Evolutionary conservation across 1,140 invertebrate genomes (phyloP).

Genomic region (Drosophila ambigua): DNA sequence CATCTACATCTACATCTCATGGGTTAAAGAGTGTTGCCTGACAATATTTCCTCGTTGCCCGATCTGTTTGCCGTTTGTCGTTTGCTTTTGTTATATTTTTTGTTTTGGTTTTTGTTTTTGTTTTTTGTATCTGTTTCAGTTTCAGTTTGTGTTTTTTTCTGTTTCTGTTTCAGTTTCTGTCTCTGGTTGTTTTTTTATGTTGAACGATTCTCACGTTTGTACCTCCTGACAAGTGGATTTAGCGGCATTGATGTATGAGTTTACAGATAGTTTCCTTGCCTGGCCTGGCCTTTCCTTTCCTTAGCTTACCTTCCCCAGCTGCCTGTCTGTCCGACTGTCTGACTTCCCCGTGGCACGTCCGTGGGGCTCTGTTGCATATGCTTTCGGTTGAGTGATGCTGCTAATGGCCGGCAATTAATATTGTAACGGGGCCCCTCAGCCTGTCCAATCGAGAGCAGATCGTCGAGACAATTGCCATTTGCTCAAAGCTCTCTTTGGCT

Average conservation of each 20-base stretch:
- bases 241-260: constrained; percentile 80
- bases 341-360: no score
- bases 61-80: constrained; percentile 70
- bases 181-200: constrained; percentile 15
- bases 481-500: constrained; percentile 12
- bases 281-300: constrained; percentile 44
- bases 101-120: constrained; percentile 13
- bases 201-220: constrained; percentile 78
- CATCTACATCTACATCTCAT: constrained; percentile 26
- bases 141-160: constrained; percentile 33
- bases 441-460: constrained; percentile 11
- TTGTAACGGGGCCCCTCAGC: constrained; percentile 34
- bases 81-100: constrained; percentile 44
- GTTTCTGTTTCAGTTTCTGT: constrained; percentile 21
- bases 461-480: constrained; percentile 15
- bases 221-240: constrained; percentile 78
- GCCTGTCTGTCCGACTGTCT: not conserved
- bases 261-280: constrained; percentile 72
- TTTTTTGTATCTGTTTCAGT: constrained; percentile 44
- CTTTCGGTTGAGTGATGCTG: constrained; percentile 74
- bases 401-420: constrained; percentile 76
- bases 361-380: constrained; percentile 51
- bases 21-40: constrained; percentile 72
- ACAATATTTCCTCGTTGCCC: constrained; percentile 71
- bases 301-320: constrained; percentile 1